Evolutionary conservation across 1,140 invertebrate species (phyloP), one percentile per base, ranked within the genome.

Genomic region (Drosophila pseudoobscura): DNA sequence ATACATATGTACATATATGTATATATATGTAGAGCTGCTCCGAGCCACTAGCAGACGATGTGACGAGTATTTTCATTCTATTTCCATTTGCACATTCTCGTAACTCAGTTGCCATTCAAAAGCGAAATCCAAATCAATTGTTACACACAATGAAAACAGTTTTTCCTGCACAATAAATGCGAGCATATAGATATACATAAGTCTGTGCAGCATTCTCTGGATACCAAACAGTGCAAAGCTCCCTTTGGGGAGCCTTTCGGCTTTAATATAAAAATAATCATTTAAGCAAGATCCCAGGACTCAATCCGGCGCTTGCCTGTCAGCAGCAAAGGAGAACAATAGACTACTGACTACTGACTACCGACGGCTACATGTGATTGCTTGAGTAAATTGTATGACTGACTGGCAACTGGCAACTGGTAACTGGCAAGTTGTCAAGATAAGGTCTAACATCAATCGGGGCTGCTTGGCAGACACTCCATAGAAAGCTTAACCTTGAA

Each of bases 221-320:
- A 11, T 5, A 13, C 15, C 20, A 20, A 53, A 50, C 11, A 11
- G 17, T 6, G 24, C 17, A 29, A 47, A 29, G 31, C n/a, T 39
- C 6, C 51, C 8, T 31, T 9, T 24, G 2, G 24, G 24, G 24
- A 62, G 13, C 26, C 0, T 31, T 55, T 22, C 46, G 50, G 52
- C 79, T 82, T 82, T 75, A 83, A 83, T 75, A 83, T 61, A 83
- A 83, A 78, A 60, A 82, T 78, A 82, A 82, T 78, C 78, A 82
- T 78, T 65, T 69, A 51, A 62, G 52, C 58, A 55, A 49, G 61
- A 41, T 57, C 35, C 51, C 45, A 69, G 51, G 51, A 68, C 51
- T 52, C 66, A 57, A 49, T 43, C 51, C 35, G 17, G 6, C 20
- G 31, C 5, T 66, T 9, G 52, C 44, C 61, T 39, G 61, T 47